Base-by-base conservation (phyloP, 2,888 invertebrate genomes). In the Onchidella celtica region DNA sequence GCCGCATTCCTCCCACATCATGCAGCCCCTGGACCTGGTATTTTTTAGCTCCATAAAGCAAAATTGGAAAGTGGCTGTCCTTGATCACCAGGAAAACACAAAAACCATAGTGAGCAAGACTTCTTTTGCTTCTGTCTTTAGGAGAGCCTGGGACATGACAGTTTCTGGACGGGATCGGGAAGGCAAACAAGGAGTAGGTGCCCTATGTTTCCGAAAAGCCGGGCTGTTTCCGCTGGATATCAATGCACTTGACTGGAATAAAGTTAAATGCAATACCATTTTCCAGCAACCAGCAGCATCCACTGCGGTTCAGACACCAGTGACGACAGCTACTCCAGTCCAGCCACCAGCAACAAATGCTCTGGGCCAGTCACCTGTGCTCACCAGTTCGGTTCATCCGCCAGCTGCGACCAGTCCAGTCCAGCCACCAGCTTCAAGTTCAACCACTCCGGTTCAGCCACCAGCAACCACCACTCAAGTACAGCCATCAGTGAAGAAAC, bases 1-100 rank as follows among this genome's bases (percentile, higher is more conserved):
- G 21, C 61, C 61, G 4, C 61, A 61, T n/a, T 14, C 11, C n/a
- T 14, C 14, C 61, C 61, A 61, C 6, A 61, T 61, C 6, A 61
- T 61, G 21, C 61, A 61, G 61, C 61, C 61, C n/a, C 27, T 61
- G 61, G 61, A 61, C n/a, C 47, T 47, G 47, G 47, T 47, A 17
- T 47, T 47, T 47, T 47, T 47, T 47, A 17, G 47, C 17, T 6
- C 61, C 61, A 61, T 61, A 4, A 61, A 61, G 27, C 6, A n/a
- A n/a, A 6, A 61, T n/a, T 61, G 61, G 61, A 61, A 27, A n/a
- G 61, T 61, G 61, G 61, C 61, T 14, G 61, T 61, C 4, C 11
- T 14, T 61, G 61, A 61, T 6, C n/a, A 14, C n/a, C 61, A 61
- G n/a, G 61, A 61, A 61, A 61, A n/a, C 11, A 24, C 27, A n/a